Base-by-base conservation (phyloP, 2,888 invertebrate genomes). In the Tenthredo distinguenda region DNA sequence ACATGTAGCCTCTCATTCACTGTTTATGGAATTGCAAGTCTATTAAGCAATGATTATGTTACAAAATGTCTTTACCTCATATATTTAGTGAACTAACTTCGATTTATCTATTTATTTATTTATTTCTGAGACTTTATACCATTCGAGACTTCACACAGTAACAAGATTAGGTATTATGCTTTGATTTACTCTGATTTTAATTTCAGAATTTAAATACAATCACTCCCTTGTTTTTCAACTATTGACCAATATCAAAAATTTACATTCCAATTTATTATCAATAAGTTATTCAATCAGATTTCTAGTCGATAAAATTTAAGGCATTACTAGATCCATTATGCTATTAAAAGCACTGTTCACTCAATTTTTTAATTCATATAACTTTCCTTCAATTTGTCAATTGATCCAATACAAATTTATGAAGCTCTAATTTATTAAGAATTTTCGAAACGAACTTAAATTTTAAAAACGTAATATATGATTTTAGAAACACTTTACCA, bases 11-110 rank as follows among this genome's bases (percentile, higher is more conserved):
- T 62, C 43, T 83, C 65, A 83, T 71, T 83, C 55, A 47, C 65
- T 83, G 47, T 68, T 43, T 31, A 68, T 31, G 26, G n/a, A 83
- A 83, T 34, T 40, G 50, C 68, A 65, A 68, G 21, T 71, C 34
- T 43, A 50, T 34, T 83, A 18, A 40, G 62, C 21, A 62, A 83
- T 83, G 65, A 83, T 31, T 83, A 40, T 74, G 9, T 50, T 71
- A 83, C 68, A 83, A 83, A 83, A 83, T 83, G 15, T 68, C 83
- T 43, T 74, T 26, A 37, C n/a, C 37, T 62, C 40, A 43, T 68
- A 68, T 34, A 37, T 62, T 81, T 81, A 58, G 40, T 26, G 9
- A 37, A 50, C 81, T 83, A 68, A 31, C 83, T 71, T 83, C 71
- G 47, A 83, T 47, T 77, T 12, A 62, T 31, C 10, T 26, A 26